Percentiles rank a stretch among this genome's conserved stretches.
phyloP scores from a whole-genome alignment of 2,797 vertebrate genomes.

The Microchirus variegatus region DNA sequence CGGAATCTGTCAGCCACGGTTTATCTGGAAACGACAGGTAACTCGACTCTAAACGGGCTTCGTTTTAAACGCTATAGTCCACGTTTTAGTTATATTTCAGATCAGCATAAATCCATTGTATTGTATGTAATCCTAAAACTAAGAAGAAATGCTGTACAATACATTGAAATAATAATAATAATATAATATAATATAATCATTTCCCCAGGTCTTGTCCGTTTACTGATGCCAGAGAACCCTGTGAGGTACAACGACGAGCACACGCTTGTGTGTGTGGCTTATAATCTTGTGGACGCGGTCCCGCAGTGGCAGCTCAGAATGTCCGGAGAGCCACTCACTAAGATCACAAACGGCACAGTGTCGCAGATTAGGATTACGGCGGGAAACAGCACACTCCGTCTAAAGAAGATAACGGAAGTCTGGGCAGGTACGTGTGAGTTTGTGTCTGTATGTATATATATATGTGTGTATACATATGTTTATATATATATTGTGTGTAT shows the following conservation, averaged over 20 bases:
- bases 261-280: not conserved
- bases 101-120: too few species aligned
- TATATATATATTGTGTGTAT: too few species aligned
- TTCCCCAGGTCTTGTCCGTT: conserved; percentile 55
- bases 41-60: not conserved
- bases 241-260: accelerated
- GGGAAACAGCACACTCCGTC: accelerated
- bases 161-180: too few species aligned
- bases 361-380: accelerated
- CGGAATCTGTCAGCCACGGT: accelerated
- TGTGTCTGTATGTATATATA: too few species aligned
- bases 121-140: too few species aligned
- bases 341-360: conserved; percentile 55
- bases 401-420: not conserved
- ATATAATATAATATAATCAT: too few species aligned
- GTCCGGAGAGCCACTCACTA: accelerated
- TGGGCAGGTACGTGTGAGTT: conserved; percentile 73
- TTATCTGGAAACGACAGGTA: conserved; percentile 49
- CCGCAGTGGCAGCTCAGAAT: conserved; percentile 31
- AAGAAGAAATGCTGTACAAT: too few species aligned
- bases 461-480: too few species aligned
- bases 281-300: accelerated
- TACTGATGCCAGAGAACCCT: accelerated
- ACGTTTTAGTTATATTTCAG: too few species aligned
- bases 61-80: not conserved